Conservation (phyloP, 2,113 vertebrate species). For the Pelodiscus sinensis region DNA sequence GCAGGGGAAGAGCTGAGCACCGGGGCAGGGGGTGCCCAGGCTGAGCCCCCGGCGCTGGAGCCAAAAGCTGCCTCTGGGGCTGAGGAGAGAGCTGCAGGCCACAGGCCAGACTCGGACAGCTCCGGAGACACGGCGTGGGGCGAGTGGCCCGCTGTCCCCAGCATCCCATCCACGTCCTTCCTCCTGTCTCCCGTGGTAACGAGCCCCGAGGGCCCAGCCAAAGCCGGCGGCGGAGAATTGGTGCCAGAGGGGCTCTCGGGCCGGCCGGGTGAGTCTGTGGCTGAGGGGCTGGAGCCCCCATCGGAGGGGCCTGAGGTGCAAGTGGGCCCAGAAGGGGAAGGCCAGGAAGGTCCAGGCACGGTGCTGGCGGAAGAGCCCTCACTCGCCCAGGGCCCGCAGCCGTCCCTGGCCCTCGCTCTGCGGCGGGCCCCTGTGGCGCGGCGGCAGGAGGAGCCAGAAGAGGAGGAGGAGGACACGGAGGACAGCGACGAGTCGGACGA, state of each 20-base stretch:
- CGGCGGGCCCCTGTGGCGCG: slow-evolving; percentile 17
- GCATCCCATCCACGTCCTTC: slow-evolving; percentile 58
- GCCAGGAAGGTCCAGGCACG: neutral
- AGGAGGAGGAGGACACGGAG: slow-evolving; percentile 87
- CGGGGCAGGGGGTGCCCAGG: neutral
- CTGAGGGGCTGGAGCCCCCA: neutral
- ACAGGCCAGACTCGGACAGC: slow-evolving; percentile 5
- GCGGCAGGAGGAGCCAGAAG: slow-evolving; percentile 78
- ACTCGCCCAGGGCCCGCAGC: neutral
- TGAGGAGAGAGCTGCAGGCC: neutral
- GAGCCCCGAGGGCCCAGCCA: neutral
- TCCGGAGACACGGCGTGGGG: fast-evolving
- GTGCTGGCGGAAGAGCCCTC: fast-evolving
- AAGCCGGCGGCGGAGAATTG: neutral
- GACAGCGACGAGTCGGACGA: slow-evolving; percentile 95
- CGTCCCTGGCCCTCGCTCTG: slow-evolving; percentile 27
- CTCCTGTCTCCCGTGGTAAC: slow-evolving; percentile 35
- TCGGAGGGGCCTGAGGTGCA: neutral
- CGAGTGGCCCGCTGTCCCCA: fast-evolving
- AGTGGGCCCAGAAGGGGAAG: neutral
- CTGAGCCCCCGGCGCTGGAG: neutral
- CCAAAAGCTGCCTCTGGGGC: neutral
- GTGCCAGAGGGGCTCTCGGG: neutral
- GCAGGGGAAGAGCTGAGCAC: fast-evolving
- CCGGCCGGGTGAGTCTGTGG: neutral